These are phyloP conservation scores for Microctenopoma stevenorrisi DNA, from an alignment of 2,797 vertebrate species.

Conservation along the genomic window DNA sequence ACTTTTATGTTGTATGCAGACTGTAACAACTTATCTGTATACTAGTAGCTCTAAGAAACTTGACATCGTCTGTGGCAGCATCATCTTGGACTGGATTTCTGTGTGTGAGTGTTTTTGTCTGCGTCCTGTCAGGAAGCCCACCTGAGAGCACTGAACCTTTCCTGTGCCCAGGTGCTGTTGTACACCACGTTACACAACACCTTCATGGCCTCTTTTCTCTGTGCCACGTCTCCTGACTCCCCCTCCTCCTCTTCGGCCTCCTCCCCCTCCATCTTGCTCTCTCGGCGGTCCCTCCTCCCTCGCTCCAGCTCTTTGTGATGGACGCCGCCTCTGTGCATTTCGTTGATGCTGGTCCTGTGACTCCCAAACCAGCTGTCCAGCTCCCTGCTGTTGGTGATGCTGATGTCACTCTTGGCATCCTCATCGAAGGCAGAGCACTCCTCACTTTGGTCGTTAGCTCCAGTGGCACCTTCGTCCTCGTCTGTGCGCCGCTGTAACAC, in stretches of 20 bases:
- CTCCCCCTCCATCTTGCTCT: slow-evolving; percentile 71
- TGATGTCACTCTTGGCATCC: slow-evolving; percentile 50
- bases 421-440: slow-evolving; percentile 28
- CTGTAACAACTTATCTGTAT: background rate
- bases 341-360: slow-evolving; percentile 63
- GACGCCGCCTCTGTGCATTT: slow-evolving; percentile 45
- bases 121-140: slow-evolving; percentile 27
- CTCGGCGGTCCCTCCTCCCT: slow-evolving; percentile 73
- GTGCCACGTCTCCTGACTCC: slow-evolving; percentile 71
- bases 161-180: slow-evolving; percentile 86
- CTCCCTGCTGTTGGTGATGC: slow-evolving; percentile 47
- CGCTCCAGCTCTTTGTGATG: slow-evolving; percentile 65
- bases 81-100: background rate
- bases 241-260: slow-evolving; percentile 59
- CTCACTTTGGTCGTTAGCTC: slow-evolving; percentile 10
- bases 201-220: slow-evolving; percentile 85
- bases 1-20: background rate
- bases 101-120: background rate
- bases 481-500: slow-evolving; percentile 21
- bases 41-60: background rate
- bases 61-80: background rate
- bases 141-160: slow-evolving; percentile 82
- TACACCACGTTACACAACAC: slow-evolving; percentile 86
- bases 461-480: slow-evolving; percentile 30
- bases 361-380: slow-evolving; percentile 53